These are phyloP conservation scores for Siniperca obscura DNA, from an alignment of 2,797 vertebrate genomes.

Conservation along the genomic window DNA sequence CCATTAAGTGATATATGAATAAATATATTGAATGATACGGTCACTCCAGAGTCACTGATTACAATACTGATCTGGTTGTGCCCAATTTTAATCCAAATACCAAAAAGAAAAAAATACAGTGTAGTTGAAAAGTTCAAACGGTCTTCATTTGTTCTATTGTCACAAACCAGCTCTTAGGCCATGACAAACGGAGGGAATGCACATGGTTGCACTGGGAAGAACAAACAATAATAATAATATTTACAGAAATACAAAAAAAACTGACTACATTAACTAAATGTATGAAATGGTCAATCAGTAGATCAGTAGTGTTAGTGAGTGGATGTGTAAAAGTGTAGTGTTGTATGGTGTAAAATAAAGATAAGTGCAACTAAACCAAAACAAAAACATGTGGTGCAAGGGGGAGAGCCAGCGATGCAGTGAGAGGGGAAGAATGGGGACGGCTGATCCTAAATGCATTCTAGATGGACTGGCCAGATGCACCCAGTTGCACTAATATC, in stretches of 20 bases:
- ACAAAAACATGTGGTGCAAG: background rate
- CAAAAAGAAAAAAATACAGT: too few species aligned
- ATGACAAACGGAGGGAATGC: background rate
- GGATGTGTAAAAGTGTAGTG: background rate
- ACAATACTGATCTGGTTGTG: too few species aligned
- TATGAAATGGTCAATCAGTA: background rate
- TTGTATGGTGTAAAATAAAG: background rate
- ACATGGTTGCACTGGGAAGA: background rate
- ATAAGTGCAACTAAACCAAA: background rate
- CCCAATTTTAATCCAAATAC: too few species aligned
- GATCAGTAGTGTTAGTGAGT: too few species aligned
- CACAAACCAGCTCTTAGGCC: background rate
- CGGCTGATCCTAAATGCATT: background rate
- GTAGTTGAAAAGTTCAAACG: too few species aligned
- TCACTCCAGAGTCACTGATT: too few species aligned
- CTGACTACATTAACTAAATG: background rate
- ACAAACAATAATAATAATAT: background rate
- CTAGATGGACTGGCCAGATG: background rate
- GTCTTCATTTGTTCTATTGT: background rate
- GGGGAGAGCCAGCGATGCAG: background rate
- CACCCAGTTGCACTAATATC: too few species aligned
- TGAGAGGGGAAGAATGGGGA: too few species aligned
- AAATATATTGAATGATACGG: too few species aligned
- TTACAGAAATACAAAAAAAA: too few species aligned
- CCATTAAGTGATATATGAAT: too few species aligned